Evolutionary conservation across 2,797 vertebrate species (phyloP), one percentile per base, ranked within the genome.

Genomic region (Falco columbarius): DNA sequence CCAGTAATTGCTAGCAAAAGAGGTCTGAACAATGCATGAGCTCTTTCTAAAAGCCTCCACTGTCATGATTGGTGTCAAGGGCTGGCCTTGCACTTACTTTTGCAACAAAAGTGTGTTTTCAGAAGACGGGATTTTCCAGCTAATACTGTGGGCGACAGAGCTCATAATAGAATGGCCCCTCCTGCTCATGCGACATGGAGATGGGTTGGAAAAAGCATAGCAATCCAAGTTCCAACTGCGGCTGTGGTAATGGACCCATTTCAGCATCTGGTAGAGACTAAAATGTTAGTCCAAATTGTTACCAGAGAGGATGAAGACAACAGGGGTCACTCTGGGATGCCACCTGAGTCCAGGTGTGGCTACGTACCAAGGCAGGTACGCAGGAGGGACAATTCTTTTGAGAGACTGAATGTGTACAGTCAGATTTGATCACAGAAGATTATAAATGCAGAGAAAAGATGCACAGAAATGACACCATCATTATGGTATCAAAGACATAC

Each of bases 1-100:
- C 54, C 56, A 59, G 59, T 65, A 93, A 95, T 72, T 88, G 83
- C 90, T 54, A 30, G 8, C 34, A 61, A 61, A 93, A 88, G 87
- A 88, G 56, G 14, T 10, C 82, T 86, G 94, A 94, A 95, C 92
- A 80, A 81, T 89, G 62, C 26, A 2, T 1, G 4, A 94, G 77
- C 19, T 49, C 81, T 63, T 66, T 86, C 89, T 96, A 84, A 95
- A 97, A 96, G 90, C 92, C 66, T 95, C n/a, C 38, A 2, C 42
- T 74, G 44, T 42, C 63, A 56, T 47, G 36, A 38, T 1, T 63
- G 72, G 52, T 86, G 86, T 95, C 92, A 90, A 86, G 83, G 87
- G 42, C 86, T 80, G 91, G 82, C 75, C 82, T 74, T 77, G 75
- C 66, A 66, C 83, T 85, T 66, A 32, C 80, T 85, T 87, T 26